These are phyloP conservation scores for Leptura quadrifasciata DNA, from an alignment of 2,888 invertebrate species.

Conservation along the genomic window DNA sequence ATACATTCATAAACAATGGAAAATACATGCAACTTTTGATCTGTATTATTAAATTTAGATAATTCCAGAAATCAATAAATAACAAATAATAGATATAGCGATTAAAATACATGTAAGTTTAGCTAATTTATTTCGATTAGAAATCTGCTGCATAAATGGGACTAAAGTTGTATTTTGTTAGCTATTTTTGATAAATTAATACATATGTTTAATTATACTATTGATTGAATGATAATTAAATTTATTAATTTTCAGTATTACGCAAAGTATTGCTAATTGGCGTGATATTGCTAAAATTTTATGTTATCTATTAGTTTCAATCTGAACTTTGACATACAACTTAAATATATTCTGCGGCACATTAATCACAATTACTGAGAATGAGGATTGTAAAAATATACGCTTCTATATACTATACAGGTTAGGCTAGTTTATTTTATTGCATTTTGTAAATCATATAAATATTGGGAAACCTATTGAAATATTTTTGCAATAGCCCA, in stretches of 20 bases:
- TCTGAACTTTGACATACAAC: conserved; percentile 37
- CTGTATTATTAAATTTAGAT: no score
- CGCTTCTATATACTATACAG: background rate
- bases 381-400: background rate
- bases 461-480: background rate
- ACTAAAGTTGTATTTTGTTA: no score
- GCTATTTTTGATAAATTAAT: no score
- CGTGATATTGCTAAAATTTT: conserved; percentile 15
- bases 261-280: conserved; percentile 24
- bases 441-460: background rate
- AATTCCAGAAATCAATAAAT: no score
- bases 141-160: no score
- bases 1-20: no score
- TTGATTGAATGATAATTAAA: background rate
- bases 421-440: conserved; percentile 17
- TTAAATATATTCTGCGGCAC: conserved; percentile 6
- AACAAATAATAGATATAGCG: no score
- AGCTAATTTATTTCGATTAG: no score
- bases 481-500: background rate
- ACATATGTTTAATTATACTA: background rate
- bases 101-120: no score
- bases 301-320: conserved; percentile 36
- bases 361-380: background rate
- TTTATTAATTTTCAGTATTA: background rate
- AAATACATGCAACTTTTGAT: no score